Conservation (phyloP, 2,888 invertebrate species). For the Nomada hirtipes region DNA sequence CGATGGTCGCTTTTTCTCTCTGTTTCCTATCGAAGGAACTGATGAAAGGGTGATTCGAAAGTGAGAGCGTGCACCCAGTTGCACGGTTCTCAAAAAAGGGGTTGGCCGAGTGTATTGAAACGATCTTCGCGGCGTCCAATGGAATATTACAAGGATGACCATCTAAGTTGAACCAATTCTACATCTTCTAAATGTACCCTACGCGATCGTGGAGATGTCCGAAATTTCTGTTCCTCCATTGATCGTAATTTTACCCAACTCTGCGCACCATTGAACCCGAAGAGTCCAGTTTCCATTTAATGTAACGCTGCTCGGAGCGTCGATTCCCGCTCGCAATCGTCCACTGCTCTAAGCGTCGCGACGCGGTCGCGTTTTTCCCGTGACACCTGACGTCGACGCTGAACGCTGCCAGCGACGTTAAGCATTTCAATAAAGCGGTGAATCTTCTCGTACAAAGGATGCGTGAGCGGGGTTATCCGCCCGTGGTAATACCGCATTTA, state of each 20-base stretch:
- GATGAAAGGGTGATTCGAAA: neutral
- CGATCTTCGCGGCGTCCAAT: neutral
- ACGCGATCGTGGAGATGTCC: too few species aligned
- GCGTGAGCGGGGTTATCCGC: neutral
- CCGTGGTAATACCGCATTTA: slow-evolving; percentile 35
- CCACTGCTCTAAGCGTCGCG: neutral
- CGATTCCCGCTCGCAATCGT: slow-evolving; percentile 20
- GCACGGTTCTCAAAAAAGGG: neutral
- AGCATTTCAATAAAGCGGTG: slow-evolving; percentile 43
- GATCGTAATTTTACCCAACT: neutral
- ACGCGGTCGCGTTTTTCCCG: slow-evolving; percentile 25
- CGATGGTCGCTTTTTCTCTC: neutral
- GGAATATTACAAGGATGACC: neutral
- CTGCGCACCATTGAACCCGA: neutral
- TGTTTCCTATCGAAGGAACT: neutral
- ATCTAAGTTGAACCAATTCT: neutral
- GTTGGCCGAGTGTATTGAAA: neutral
- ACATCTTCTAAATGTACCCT: neutral
- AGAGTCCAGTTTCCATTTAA: neutral
- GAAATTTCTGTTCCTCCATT: too few species aligned
- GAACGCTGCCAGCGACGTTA: slow-evolving; percentile 31
- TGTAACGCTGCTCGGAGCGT: neutral
- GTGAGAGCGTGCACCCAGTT: too few species aligned
- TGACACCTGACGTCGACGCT: slow-evolving; percentile 36
- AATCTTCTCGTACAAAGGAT: slow-evolving; percentile 38